Conservation (phyloP, 2,888 invertebrate species). For the Chrysomela aeneicollis region DNA sequence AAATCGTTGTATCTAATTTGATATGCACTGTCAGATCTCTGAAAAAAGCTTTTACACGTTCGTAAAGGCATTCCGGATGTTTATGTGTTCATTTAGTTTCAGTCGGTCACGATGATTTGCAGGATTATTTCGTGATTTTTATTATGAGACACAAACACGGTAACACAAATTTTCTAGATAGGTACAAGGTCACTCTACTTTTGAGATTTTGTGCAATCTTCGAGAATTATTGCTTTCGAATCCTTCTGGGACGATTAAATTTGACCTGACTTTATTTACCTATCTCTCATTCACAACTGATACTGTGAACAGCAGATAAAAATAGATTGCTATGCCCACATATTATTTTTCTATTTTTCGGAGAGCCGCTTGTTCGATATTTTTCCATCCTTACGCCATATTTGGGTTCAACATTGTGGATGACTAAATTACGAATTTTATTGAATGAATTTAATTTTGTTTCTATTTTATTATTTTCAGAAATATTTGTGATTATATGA, state of each 20-base stretch:
- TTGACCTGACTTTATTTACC: no score
- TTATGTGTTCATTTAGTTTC: conserved; percentile 17
- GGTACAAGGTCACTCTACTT: background rate
- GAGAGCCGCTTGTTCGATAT: no score
- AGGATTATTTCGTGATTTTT: conserved; percentile 4
- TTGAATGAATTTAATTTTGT: no score
- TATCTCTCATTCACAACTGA: no score
- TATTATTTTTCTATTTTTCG: no score
- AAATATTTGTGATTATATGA: no score
- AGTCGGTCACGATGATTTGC: conserved; percentile 24
- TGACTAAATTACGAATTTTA: no score
- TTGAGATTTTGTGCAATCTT: background rate
- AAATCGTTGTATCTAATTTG: conserved; percentile 36
- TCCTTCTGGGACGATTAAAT: background rate
- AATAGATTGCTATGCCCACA: no score
- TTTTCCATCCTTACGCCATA: no score
- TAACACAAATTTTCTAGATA: background rate
- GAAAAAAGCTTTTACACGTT: conserved; percentile 28
- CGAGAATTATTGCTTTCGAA: background rate
- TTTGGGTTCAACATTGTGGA: no score
- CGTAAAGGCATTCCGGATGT: conserved; percentile 18
- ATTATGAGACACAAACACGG: background rate
- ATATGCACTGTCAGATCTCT: conserved; percentile 33
- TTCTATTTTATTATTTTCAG: no score
- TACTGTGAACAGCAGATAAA: no score